phyloP scores from a whole-genome alignment of 2,113 vertebrate genomes.

The Capreolus pygargus region DNA sequence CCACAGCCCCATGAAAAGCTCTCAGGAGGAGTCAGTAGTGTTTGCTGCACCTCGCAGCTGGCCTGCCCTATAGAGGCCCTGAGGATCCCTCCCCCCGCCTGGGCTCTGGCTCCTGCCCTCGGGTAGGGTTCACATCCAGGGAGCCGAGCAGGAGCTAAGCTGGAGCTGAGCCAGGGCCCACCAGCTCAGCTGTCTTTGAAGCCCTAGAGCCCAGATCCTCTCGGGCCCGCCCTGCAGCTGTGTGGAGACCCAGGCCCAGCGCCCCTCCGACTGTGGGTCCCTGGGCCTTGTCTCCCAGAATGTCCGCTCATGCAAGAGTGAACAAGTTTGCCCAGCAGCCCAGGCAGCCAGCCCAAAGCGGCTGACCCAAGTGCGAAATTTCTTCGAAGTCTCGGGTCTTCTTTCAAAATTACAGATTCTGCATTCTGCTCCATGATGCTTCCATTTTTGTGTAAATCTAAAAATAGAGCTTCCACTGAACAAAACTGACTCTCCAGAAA shows the following conservation, averaged over 20 bases:
- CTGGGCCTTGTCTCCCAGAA: not conserved
- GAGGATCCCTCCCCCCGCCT: fast-evolving
- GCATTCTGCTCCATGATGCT: not conserved
- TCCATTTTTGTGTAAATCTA: not conserved
- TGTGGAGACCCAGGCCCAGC: not conserved
- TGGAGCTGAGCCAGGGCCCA: fast-evolving
- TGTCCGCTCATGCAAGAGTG: not conserved
- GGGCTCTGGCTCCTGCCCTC: not conserved
- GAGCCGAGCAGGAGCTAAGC: not conserved
- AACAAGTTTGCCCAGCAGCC: not conserved
- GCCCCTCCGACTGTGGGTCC: not conserved
- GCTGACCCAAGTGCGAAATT: not conserved
- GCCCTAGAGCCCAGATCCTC: fast-evolving
- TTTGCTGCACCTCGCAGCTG: too few relatives aligned
- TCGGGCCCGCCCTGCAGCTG: not conserved
- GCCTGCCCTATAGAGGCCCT: not conserved
- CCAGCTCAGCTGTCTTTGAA: not conserved
- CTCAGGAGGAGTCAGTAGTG: not conserved
- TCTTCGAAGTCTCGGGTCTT: conserved; percentile 23
- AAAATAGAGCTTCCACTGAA: not conserved
- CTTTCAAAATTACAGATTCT: not conserved
- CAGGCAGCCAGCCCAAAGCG: not conserved
- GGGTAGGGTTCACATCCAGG: not conserved
- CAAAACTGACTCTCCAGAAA: not conserved
- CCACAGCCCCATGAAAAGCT: not conserved